Evolutionary conservation across 2,113 vertebrate species (phyloP).

Genomic region (Malurus elegans): DNA sequence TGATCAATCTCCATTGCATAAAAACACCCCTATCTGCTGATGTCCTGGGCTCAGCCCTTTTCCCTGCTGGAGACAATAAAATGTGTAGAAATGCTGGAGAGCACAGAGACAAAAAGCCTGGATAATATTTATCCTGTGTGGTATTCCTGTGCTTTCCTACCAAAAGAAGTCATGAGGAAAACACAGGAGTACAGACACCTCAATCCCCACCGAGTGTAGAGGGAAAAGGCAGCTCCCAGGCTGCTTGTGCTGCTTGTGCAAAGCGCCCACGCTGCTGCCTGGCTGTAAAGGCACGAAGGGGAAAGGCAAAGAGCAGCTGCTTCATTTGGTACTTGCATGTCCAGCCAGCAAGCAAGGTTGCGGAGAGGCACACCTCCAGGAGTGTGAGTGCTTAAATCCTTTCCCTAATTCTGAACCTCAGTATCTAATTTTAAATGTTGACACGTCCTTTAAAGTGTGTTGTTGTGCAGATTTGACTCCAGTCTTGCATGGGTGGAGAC

Average conservation of each 20-base stretch:
- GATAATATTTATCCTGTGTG: fast-evolving
- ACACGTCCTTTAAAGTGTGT: neutral
- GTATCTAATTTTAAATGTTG: neutral
- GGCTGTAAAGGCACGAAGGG: fast-evolving
- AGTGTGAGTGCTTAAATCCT: neutral
- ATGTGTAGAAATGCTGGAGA: fast-evolving
- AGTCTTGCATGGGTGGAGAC: neutral
- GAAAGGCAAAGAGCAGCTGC: neutral
- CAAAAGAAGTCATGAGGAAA: fast-evolving
- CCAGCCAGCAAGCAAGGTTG: neutral
- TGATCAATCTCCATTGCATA: neutral
- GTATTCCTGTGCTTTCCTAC: neutral
- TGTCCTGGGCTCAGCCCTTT: neutral
- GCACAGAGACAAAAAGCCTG: neutral
- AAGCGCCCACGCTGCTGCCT: neutral
- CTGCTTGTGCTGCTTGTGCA: neutral
- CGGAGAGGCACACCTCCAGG: neutral
- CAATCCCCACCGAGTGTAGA: fast-evolving
- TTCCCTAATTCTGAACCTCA: neutral
- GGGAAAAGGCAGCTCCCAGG: neutral
- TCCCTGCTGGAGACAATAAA: neutral
- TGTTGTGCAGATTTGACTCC: neutral
- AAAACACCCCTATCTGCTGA: neutral
- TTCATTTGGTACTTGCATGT: neutral
- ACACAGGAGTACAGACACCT: neutral